A percentile compares a stretch with the other conserved stretches of the same genome.
These are phyloP conservation scores for Camponotus fellah DNA, from an alignment of 2,888 invertebrate species.

Conservation along the genomic window DNA sequence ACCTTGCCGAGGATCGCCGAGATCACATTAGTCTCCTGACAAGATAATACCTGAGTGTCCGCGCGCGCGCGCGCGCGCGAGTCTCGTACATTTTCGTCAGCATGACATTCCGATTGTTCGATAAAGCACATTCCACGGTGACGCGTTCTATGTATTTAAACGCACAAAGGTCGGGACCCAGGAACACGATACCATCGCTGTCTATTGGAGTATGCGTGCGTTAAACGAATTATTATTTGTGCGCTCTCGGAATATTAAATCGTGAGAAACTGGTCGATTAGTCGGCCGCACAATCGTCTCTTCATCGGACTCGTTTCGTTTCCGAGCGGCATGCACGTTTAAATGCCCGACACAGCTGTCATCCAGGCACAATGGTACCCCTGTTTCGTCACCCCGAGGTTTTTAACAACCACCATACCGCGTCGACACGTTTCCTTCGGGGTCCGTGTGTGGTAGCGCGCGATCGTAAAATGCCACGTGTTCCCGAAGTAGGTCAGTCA, in stretches of 20 bases:
- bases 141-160: constrained; percentile 43
- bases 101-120: constrained; percentile 57
- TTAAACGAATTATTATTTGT: constrained; percentile 53
- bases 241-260: constrained; percentile 57
- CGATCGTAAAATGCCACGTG: constrained; percentile 76
- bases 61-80: constrained; percentile 1
- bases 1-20: constrained; percentile 40
- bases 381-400: constrained; percentile 71
- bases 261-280: constrained; percentile 60
- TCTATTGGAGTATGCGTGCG: constrained; percentile 18
- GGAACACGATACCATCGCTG: constrained; percentile 42
- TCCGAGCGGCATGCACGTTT: constrained; percentile 44
- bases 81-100: constrained; percentile 53
- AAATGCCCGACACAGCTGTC: constrained; percentile 71
- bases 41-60: constrained; percentile 39
- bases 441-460: constrained; percentile 41
- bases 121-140: constrained; percentile 51
- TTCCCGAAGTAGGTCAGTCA: constrained; percentile 74
- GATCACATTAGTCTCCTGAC: constrained; percentile 55
- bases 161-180: constrained; percentile 37
- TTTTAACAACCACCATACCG: constrained; percentile 71
- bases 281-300: constrained; percentile 54
- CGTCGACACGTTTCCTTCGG: constrained; percentile 48
- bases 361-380: constrained; percentile 66
- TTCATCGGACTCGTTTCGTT: constrained; percentile 44